Base-by-base conservation (phyloP, 2,113 vertebrate genomes). In the Grammomys surdaster region DNA sequence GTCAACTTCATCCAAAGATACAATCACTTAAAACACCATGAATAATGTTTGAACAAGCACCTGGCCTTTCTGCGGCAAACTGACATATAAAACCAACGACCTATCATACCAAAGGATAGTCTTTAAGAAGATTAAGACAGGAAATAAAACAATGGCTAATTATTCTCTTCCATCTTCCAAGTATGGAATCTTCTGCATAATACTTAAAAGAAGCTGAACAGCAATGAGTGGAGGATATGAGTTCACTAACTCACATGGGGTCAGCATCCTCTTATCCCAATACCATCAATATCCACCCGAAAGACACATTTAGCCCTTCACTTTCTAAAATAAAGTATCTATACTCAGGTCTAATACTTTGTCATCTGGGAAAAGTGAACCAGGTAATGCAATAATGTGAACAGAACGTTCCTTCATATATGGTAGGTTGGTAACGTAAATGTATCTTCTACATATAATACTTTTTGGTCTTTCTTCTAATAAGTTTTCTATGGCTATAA, bases 281-380 rank as follows among this genome's bases (percentile, higher is more conserved):
- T 40, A 3, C 2, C 16, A 3, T 63, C 78, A 5, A 6, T 63
- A 40, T 20, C 9, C 19, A 56, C 9, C 33, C 0, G 1, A 80
- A 51, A 11, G 6, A 19, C 19, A 40, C 20, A 76, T 7, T 28
- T 4, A 54, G 3, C 5, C 3, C 0, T 12, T 56, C 7, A 85
- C 51, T 65, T 90, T 90, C 69, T 81, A 70, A 95, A 95, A 92
- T 90, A 90, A 92, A 28, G 31, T 1, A 48, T n/a, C 69, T 69
- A 28, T 24, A 36, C 20, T 85, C 7, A 3, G 24, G 69, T 54
- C 26, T 43, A 12, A 84, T 26, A 12, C 3, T 51, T 16, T 73
- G 28, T 43, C 80, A 95, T 94, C 14, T 33, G 75, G 12, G n/a
- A 4, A 51, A 31, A 75, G 9, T 2, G 11, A 24, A 19, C 0